Conservation (phyloP, 2,113 vertebrate genomes). For the Proteles cristata region DNA sequence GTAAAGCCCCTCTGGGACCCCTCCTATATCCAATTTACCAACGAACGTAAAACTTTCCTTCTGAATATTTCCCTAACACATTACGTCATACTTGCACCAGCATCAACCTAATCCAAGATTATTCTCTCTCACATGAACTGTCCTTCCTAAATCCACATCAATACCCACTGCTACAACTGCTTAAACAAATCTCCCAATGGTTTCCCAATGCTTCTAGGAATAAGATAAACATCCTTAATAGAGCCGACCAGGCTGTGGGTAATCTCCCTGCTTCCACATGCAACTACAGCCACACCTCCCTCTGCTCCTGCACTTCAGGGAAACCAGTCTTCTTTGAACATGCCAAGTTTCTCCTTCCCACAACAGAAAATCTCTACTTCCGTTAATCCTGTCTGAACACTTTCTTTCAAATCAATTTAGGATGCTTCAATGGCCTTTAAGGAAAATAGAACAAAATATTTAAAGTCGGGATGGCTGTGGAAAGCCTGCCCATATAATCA, state of each 20-base stretch:
- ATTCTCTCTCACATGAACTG: neutral
- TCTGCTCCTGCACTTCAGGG: neutral
- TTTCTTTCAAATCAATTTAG: neutral
- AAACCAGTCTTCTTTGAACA: neutral
- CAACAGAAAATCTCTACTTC: too few species aligned
- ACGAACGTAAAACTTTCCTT: neutral
- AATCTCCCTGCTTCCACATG: neutral
- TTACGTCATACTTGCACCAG: neutral
- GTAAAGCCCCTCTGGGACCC: neutral
- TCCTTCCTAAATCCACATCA: neutral
- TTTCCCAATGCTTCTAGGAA: neutral
- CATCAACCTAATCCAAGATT: neutral
- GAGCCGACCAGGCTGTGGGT: fast-evolving
- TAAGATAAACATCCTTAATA: neutral
- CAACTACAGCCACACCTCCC: neutral
- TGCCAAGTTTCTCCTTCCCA: neutral
- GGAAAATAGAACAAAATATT: neutral
- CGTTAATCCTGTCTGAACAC: neutral
- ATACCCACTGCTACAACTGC: neutral
- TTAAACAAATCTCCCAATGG: neutral
- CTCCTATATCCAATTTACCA: neutral
- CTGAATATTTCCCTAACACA: neutral
- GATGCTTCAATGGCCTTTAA: neutral
- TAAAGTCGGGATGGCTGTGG: neutral
- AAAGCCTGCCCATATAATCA: neutral